phyloP scores from a whole-genome alignment of 35 echinoderm and acorn worm species.

The Amphiura filiformis region DNA sequence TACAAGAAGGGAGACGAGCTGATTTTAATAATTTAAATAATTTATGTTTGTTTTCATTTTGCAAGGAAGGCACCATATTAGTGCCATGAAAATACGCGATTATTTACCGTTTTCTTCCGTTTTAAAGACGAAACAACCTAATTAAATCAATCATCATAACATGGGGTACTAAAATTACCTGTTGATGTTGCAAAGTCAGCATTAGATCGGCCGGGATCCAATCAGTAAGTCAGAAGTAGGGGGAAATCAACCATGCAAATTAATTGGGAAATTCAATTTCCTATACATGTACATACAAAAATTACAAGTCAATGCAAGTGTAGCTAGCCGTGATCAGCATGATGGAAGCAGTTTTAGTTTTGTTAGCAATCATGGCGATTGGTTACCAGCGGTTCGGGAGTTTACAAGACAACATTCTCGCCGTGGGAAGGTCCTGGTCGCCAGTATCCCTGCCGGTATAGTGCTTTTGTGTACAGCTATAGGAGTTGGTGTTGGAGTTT shows the following conservation, averaged over 20 bases:
- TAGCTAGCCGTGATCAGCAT: background rate
- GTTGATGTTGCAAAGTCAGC: no score
- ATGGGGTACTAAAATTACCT: no score
- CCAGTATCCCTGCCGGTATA: background rate
- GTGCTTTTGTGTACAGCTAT: background rate
- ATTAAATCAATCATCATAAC: no score
- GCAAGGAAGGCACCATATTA: no score
- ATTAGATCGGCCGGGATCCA: no score
- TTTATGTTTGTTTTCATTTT: no score
- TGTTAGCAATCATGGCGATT: background rate
- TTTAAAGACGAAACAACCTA: no score
- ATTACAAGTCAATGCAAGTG: background rate
- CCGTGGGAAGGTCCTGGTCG: background rate
- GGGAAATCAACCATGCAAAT: background rate
- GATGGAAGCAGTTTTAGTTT: background rate
- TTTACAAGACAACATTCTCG: background rate
- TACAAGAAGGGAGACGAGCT: no score
- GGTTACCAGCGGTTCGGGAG: background rate
- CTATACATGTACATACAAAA: background rate
- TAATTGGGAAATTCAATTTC: background rate
- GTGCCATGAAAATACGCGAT: no score
- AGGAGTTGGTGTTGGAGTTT: background rate
- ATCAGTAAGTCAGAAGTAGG: no score
- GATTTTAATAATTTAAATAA: no score
- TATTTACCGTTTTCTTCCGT: no score